These are phyloP conservation scores for Venusia cambrica DNA, from an alignment of 2,888 invertebrate genomes.

Conservation along the genomic window DNA sequence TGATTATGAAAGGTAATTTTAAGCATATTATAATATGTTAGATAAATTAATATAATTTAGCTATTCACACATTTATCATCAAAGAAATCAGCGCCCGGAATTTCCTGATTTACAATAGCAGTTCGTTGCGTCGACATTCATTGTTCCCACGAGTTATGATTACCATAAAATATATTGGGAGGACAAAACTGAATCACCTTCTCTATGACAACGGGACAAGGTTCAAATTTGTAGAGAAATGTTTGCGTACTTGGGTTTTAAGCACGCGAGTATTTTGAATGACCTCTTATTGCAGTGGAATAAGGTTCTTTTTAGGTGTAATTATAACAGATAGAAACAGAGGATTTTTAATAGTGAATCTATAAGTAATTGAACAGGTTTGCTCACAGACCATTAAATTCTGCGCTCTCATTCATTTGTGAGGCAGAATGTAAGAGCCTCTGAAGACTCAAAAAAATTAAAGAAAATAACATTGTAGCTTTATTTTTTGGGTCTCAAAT, in stretches of 20 bases:
- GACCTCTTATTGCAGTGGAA: slow-evolving; percentile 9
- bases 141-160: slow-evolving; percentile 30
- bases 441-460: too few species aligned
- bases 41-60: slow-evolving; percentile 9
- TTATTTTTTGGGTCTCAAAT: too few species aligned
- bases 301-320: slow-evolving; percentile 9
- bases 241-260: slow-evolving; percentile 13
- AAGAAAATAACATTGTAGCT: too few species aligned
- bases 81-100: slow-evolving; percentile 16
- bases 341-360: slow-evolving; percentile 3
- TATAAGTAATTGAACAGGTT: too few species aligned
- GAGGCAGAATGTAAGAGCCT: too few species aligned
- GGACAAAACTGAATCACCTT: slow-evolving; percentile 8
- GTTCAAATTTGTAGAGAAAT: slow-evolving; percentile 1
- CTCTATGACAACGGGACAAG: slow-evolving; percentile 11
- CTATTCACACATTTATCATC: slow-evolving; percentile 15
- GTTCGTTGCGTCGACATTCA: slow-evolving; percentile 30
- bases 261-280: slow-evolving; percentile 4
- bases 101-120: slow-evolving; percentile 30
- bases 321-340: neutral
- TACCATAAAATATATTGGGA: slow-evolving; percentile 19
- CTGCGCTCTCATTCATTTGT: too few species aligned
- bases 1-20: too few species aligned
- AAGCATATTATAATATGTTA: too few species aligned
- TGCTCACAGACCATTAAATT: too few species aligned